A percentile compares a stretch with the other conserved stretches of the same genome.
Conservation (phyloP, 64 coral and sea anemone genomes). For the Montipora cactus region DNA sequence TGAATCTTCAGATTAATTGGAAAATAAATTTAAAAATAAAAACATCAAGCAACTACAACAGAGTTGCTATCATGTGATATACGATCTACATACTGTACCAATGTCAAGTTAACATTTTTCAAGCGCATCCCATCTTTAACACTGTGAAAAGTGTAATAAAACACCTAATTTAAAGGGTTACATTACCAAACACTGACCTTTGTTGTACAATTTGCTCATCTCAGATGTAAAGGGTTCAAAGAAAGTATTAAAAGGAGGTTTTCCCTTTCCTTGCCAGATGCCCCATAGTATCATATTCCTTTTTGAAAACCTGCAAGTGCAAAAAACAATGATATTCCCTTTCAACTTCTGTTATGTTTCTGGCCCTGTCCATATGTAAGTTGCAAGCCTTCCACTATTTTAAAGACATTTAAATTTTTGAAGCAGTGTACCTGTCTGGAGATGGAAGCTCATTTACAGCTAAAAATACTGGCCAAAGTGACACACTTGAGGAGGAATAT, state of each 20-base stretch:
- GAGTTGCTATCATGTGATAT: no score
- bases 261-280: constrained; percentile 52
- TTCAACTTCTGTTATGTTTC: no score
- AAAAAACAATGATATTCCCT: neutral
- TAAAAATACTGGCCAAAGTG: constrained; percentile 68
- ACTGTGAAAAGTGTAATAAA: no score
- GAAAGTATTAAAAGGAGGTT: constrained; percentile 30
- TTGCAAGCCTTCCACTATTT: no score
- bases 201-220: constrained; percentile 21
- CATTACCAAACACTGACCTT: constrained; percentile 20
- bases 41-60: no score
- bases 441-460: constrained; percentile 60
- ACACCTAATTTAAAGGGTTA: neutral
- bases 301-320: constrained; percentile 40
- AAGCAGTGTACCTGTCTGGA: neutral
- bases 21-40: no score
- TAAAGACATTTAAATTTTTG: neutral
- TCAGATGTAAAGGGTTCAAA: constrained; percentile 39
- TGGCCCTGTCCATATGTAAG: no score
- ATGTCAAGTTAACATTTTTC: no score
- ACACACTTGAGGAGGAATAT: constrained; percentile 48
- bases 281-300: constrained; percentile 51
- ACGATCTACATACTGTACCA: no score
- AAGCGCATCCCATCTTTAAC: no score
- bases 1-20: no score